These are phyloP conservation scores for Melitaea cinxia DNA, from an alignment of 1,140 invertebrate species.

Conservation along the genomic window DNA sequence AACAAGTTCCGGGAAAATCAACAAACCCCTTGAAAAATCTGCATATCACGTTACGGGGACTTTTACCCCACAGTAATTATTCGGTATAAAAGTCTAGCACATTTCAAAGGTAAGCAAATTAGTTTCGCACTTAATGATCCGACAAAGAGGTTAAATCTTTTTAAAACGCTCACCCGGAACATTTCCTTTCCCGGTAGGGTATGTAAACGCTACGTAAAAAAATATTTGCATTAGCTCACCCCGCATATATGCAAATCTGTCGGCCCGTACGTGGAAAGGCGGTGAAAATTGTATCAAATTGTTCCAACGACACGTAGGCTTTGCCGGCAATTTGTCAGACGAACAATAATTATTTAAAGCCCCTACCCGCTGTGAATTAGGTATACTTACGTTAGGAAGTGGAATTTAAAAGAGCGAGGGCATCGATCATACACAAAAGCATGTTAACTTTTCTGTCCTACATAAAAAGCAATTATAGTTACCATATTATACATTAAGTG, in stretches of 20 bases:
- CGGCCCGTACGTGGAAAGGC: constrained; percentile 67
- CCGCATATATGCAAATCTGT: constrained; percentile 74
- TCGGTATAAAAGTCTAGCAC: constrained; percentile 73
- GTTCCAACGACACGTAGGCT: constrained; percentile 73
- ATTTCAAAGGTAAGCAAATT: constrained; percentile 82
- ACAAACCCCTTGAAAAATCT: constrained; percentile 56
- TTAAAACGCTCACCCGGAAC: constrained; percentile 68
- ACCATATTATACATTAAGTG: too few relatives aligned
- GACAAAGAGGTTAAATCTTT: constrained; percentile 81
- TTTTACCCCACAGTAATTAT: constrained; percentile 67
- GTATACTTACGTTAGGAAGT: constrained; percentile 40
- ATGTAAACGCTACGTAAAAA: constrained; percentile 76
- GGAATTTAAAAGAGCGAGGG: constrained; percentile 42
- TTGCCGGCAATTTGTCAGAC: constrained; percentile 76
- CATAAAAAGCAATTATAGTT: too few relatives aligned
- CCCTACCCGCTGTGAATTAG: constrained; percentile 55
- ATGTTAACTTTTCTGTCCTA: not conserved
- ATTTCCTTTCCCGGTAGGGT: constrained; percentile 67
- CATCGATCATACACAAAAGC: not conserved
- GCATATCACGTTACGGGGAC: constrained; percentile 74
- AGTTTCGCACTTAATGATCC: constrained; percentile 80
- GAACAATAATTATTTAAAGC: constrained; percentile 74
- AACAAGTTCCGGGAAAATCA: constrained; percentile 33
- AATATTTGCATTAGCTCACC: constrained; percentile 77
- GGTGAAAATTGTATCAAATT: constrained; percentile 80